phyloP scores from a whole-genome alignment of 2,797 vertebrate species.

The Anniella stebbinsi region DNA sequence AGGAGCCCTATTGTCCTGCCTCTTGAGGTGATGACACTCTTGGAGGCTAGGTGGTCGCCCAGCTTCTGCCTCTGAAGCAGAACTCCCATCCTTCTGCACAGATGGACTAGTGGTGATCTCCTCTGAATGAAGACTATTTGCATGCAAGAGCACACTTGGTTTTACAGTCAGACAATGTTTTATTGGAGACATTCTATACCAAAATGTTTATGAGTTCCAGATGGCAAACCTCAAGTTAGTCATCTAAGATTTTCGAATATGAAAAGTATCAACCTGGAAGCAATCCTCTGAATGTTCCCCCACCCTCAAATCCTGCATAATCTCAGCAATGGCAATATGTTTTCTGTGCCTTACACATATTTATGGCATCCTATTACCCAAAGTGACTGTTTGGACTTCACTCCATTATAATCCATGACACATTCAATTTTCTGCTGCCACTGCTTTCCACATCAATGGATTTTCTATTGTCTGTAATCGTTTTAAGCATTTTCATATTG shows the following conservation, averaged over 20 bases:
- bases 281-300: slow-evolving; percentile 32
- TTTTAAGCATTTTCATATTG: slow-evolving; percentile 53
- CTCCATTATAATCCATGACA: slow-evolving; percentile 63
- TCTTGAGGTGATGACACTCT: no score
- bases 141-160: background rate
- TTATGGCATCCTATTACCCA: slow-evolving; percentile 67
- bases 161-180: background rate
- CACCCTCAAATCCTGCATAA: slow-evolving; percentile 25
- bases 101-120: no score
- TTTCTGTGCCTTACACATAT: slow-evolving; percentile 55
- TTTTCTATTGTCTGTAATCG: slow-evolving; percentile 61
- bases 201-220: slow-evolving; percentile 40
- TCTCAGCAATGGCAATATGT: slow-evolving; percentile 47
- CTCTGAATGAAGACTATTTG: background rate
- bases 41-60: no score
- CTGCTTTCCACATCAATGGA: slow-evolving; percentile 63
- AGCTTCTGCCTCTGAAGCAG: no score
- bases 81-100: no score
- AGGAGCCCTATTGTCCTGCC: no score
- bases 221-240: slow-evolving; percentile 43
- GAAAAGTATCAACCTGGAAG: slow-evolving; percentile 44
- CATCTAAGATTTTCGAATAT: slow-evolving; percentile 37
- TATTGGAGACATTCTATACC: slow-evolving; percentile 16
- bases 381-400: slow-evolving; percentile 63
- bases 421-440: slow-evolving; percentile 67